Evolutionary conservation across 2,113 vertebrate genomes (phyloP).

Genomic region (Podocnemis expansa): DNA sequence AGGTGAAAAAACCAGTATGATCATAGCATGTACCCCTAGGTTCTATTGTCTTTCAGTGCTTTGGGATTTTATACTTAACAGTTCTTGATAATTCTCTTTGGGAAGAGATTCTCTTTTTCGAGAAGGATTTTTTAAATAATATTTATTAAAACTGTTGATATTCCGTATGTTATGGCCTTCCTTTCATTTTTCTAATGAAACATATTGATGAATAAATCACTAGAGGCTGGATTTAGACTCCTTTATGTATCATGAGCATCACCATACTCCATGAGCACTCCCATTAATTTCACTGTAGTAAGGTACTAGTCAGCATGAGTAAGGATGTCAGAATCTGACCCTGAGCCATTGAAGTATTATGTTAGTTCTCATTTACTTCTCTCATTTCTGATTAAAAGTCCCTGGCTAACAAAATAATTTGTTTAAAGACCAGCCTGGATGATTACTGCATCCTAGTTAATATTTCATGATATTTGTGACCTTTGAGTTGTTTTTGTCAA

Average conservation of each 20-base stretch:
- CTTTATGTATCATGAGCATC: neutral
- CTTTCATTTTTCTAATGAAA: neutral
- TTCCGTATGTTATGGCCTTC: neutral
- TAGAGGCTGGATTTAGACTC: neutral
- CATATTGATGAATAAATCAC: neutral
- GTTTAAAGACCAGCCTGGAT: neutral
- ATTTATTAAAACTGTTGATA: neutral
- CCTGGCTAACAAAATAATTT: slow-evolving; percentile 31
- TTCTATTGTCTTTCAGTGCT: neutral
- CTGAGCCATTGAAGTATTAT: neutral
- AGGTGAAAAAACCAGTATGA: neutral
- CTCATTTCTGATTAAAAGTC: neutral
- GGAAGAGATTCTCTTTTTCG: neutral
- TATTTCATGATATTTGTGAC: slow-evolving; percentile 42
- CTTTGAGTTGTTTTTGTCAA: slow-evolving; percentile 5
- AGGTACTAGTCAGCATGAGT: neutral
- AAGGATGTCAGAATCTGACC: neutral
- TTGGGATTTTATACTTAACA: neutral
- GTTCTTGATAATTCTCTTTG: neutral
- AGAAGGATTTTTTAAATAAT: neutral
- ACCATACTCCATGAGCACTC: neutral
- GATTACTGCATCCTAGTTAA: neutral
- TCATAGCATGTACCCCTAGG: neutral
- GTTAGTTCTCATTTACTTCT: slow-evolving; percentile 20
- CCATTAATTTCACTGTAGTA: neutral